phyloP scores from a whole-genome alignment of 1,140 invertebrate species.

The Leptinotarsa lineolata region DNA sequence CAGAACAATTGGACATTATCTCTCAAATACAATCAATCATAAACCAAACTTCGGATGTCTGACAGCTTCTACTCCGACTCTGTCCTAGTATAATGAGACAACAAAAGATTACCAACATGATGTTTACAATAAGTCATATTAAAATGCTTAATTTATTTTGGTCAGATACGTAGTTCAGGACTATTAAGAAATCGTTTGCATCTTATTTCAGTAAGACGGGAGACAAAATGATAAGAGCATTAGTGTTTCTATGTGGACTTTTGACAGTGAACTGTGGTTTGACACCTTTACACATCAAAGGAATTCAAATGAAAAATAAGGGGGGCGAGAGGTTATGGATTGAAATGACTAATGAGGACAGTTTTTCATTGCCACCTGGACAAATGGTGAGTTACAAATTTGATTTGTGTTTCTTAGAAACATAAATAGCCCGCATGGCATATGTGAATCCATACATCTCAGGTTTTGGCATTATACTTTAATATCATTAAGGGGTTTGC shows the following conservation, averaged over 20 bases:
- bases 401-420: too few species aligned
- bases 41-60: too few species aligned
- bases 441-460: too few species aligned
- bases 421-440: too few species aligned
- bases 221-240: slow-evolving; percentile 1
- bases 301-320: slow-evolving; percentile 22
- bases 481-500: too few species aligned
- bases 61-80: neutral
- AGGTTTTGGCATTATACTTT: too few species aligned
- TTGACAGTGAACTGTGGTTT: neutral
- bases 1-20: too few species aligned
- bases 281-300: slow-evolving; percentile 2
- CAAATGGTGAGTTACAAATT: slow-evolving; percentile 19
- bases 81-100: neutral
- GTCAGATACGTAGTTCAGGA: slow-evolving; percentile 20
- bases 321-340: slow-evolving; percentile 20
- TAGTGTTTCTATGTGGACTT: neutral
- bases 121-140: slow-evolving; percentile 23
- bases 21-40: too few species aligned
- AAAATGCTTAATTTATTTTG: slow-evolving; percentile 22
- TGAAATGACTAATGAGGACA: slow-evolving; percentile 27
- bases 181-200: neutral
- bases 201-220: neutral
- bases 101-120: slow-evolving; percentile 20
- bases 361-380: slow-evolving; percentile 21